Conservation (phyloP, 2,797 vertebrate genomes). For the Salmo trutta region DNA sequence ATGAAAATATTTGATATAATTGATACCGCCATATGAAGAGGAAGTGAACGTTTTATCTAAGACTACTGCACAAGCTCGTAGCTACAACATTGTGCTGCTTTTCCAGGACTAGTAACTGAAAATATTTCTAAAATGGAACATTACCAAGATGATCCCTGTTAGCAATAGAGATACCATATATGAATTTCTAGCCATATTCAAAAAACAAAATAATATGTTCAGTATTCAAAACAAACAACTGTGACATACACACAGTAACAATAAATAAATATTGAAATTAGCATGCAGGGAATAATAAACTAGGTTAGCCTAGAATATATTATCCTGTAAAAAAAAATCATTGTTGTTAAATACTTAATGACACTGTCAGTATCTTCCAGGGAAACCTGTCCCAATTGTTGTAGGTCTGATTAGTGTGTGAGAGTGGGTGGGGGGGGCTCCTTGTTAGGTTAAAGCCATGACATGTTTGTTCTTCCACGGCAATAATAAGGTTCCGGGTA, state of each 20-base stretch:
- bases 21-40: neutral
- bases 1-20: no score
- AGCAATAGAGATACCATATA: neutral
- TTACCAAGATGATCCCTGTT: constrained; percentile 18
- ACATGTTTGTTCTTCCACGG: no score
- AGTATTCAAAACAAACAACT: constrained; percentile 20
- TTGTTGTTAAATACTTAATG: constrained; percentile 77
- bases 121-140: neutral
- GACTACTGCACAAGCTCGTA: neutral
- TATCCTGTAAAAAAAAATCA: constrained; percentile 63
- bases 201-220: neutral
- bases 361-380: constrained; percentile 74
- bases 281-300: constrained; percentile 66
- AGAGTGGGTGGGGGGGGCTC: constrained; percentile 58
- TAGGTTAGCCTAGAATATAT: constrained; percentile 70
- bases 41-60: neutral
- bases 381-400: constrained; percentile 73
- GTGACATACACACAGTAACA: constrained; percentile 37
- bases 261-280: constrained; percentile 64
- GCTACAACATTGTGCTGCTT: neutral
- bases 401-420: constrained; percentile 72
- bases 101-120: neutral
- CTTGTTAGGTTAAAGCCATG: no score
- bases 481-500: no score
- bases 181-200: constrained; percentile 50